A percentile compares a stretch with the other conserved stretches of the same genome.
Evolutionary conservation across 1,140 invertebrate genomes (phyloP).

Genomic region (Propsilocerus akamusi): DNA sequence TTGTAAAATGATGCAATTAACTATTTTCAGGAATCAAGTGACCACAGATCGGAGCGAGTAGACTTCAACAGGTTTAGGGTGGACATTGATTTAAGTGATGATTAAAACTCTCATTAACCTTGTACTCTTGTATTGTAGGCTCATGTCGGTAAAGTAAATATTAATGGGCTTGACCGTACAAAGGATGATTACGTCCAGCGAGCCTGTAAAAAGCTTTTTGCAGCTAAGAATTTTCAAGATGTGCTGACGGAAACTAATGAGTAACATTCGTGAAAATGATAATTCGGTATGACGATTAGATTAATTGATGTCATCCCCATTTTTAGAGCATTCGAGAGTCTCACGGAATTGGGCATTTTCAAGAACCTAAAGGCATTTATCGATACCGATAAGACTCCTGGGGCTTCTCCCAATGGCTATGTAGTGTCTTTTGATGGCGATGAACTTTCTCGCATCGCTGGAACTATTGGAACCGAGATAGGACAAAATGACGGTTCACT

Average conservation of each 20-base stretch:
- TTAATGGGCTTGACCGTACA: slow-evolving; percentile 18
- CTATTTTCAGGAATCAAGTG: background rate
- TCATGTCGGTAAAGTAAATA: slow-evolving; percentile 21
- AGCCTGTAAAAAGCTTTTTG: slow-evolving; percentile 18
- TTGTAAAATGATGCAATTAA: background rate
- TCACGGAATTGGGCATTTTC: slow-evolving; percentile 22
- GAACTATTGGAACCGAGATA: slow-evolving; percentile 21
- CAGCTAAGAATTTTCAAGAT: slow-evolving; percentile 20
- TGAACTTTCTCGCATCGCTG: slow-evolving; percentile 18
- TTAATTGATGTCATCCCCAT: background rate
- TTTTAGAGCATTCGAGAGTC: slow-evolving; percentile 15
- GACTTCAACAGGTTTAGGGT: background rate
- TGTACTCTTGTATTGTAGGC: slow-evolving; percentile 9
- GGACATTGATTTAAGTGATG: background rate
- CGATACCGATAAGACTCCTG: slow-evolving; percentile 16
- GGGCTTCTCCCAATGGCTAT: slow-evolving; percentile 20
- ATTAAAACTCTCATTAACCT: background rate
- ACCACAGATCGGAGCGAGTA: background rate
- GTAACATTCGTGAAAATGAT: slow-evolving; percentile 5
- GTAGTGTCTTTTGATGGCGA: slow-evolving; percentile 19
- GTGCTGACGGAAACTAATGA: slow-evolving; percentile 20
- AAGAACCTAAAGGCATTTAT: slow-evolving; percentile 20
- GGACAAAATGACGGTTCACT: slow-evolving; percentile 22
- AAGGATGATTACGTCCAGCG: slow-evolving; percentile 22
- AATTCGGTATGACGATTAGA: background rate